Conservation (phyloP, 2,888 invertebrate genomes). For the Drosophila putrida region DNA sequence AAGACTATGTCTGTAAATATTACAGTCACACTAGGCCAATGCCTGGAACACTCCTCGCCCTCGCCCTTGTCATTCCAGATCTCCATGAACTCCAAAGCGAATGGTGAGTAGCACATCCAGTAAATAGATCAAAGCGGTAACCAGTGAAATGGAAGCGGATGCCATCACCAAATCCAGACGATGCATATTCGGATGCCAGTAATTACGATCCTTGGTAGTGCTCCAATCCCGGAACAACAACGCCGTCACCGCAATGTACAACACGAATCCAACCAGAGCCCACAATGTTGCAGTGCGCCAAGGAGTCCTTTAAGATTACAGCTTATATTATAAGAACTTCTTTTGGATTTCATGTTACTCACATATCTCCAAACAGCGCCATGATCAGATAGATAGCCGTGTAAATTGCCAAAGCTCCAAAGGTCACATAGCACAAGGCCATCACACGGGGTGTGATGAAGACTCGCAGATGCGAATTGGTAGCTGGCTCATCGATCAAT, state of each 20-base stretch:
- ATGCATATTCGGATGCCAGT: constrained; percentile 85
- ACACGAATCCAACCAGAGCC: constrained; percentile 81
- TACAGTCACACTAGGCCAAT: constrained; percentile 57
- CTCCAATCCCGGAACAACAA: constrained; percentile 84
- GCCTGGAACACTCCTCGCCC: constrained; percentile 12
- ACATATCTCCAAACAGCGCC: constrained; percentile 84
- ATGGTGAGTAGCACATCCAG: constrained; percentile 83
- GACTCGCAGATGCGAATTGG: constrained; percentile 81
- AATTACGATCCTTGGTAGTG: constrained; percentile 84
- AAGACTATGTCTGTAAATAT: constrained; percentile 71
- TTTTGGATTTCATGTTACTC: constrained; percentile 41
- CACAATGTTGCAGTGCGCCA: constrained; percentile 84
- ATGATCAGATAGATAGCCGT: constrained; percentile 84
- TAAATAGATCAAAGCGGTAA: constrained; percentile 81
- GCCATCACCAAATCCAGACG: constrained; percentile 84
- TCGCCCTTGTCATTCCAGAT: constrained; percentile 78
- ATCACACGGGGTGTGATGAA: constrained; percentile 84
- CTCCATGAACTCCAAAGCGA: constrained; percentile 83
- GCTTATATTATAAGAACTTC: too few species aligned
- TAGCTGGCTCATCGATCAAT: constrained; percentile 85
- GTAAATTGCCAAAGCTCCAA: constrained; percentile 83
- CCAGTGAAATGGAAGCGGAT: constrained; percentile 82
- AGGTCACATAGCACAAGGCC: constrained; percentile 85
- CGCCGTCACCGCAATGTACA: constrained; percentile 81
- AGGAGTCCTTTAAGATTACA: constrained; percentile 69